These are phyloP conservation scores for Yoshiicerus persimilis DNA, from an alignment of 1,140 invertebrate genomes.

Conservation along the genomic window DNA sequence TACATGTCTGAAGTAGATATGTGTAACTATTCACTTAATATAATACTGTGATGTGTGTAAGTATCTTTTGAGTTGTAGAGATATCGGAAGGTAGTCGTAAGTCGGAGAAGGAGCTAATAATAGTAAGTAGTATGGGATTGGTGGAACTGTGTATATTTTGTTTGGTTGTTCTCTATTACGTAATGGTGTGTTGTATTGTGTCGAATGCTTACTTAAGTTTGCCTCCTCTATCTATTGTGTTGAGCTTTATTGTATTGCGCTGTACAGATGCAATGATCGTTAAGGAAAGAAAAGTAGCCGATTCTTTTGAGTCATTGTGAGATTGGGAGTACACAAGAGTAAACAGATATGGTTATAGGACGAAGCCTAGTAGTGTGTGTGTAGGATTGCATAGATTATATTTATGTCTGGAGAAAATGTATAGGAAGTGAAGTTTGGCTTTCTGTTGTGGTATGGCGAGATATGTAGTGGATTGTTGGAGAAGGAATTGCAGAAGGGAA, in stretches of 20 bases:
- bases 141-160: neutral
- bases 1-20: neutral
- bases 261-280: neutral
- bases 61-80: neutral
- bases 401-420: neutral
- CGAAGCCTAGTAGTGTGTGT: neutral
- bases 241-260: neutral
- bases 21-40: neutral
- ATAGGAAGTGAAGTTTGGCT: neutral
- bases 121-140: neutral
- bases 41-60: neutral
- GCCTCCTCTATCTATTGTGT: neutral
- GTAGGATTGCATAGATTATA: neutral
- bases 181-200: neutral
- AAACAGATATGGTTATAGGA: neutral
- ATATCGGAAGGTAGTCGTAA: neutral
- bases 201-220: neutral
- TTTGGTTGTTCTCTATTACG: neutral
- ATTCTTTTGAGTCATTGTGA: slow-evolving; percentile 14
- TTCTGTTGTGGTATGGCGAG: neutral
- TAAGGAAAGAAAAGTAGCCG: neutral
- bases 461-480: neutral
- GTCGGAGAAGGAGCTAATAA: neutral
- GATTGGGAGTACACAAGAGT: neutral
- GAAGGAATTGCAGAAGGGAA: neutral